Conservation (phyloP, 2,113 vertebrate genomes). For the Podarcis raffonei region DNA sequence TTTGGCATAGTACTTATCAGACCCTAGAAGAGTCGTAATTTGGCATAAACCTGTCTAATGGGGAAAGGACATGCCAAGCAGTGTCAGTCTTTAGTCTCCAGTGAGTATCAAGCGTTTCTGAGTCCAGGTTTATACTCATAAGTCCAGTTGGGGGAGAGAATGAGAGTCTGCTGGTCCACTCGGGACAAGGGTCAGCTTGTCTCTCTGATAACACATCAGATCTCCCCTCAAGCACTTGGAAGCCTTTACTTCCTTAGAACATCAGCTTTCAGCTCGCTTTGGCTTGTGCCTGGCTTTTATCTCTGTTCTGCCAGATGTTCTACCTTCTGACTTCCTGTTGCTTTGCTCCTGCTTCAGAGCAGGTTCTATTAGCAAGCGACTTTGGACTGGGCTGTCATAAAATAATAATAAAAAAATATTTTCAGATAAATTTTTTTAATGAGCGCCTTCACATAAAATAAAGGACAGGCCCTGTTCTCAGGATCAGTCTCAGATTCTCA, state of each 20-base stretch:
- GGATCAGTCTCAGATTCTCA: neutral
- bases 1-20: neutral
- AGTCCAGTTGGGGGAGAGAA: neutral
- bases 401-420: too few species aligned
- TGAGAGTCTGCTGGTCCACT: neutral
- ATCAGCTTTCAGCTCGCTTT: neutral
- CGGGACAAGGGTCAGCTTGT: neutral
- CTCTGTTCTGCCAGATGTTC: neutral
- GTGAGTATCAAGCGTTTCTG: neutral
- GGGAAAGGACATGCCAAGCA: neutral
- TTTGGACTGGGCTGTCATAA: too few species aligned
- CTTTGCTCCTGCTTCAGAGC: too few species aligned
- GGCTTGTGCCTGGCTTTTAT: neutral
- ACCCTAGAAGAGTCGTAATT: neutral
- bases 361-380: too few species aligned
- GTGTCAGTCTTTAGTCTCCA: neutral
- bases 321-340: too few species aligned
- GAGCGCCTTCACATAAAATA: neutral
- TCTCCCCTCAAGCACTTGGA: neutral
- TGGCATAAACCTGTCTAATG: neutral
- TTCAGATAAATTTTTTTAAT: neutral
- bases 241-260: neutral
- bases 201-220: neutral
- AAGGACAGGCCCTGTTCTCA: neutral
- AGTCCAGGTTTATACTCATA: neutral